Base-by-base conservation (phyloP, 1,140 invertebrate genomes). In the Diachasmimorpha longicaudata region DNA sequence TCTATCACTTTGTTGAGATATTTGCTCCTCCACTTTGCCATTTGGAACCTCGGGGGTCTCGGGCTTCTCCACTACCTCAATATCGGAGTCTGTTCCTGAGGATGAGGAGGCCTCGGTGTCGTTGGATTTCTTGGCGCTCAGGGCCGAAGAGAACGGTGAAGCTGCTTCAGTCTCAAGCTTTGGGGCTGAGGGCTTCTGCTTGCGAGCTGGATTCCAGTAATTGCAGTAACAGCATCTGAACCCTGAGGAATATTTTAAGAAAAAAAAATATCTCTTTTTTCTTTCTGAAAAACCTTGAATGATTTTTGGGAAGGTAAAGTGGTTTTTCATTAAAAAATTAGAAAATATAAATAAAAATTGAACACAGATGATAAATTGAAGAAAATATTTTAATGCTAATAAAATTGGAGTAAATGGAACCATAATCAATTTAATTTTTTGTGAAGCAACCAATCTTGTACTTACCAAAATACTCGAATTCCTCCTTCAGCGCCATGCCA, bases 401-500 rank as follows among this genome's bases (percentile, higher is more conserved):
- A n/a, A n/a, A n/a, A n/a, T n/a, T n/a, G n/a, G n/a, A n/a, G n/a
- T n/a, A n/a, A n/a, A n/a, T n/a, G n/a, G n/a, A n/a, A n/a, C n/a
- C n/a, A n/a, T n/a, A n/a, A n/a, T n/a, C n/a, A n/a, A n/a, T n/a
- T n/a, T n/a, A n/a, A n/a, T n/a, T n/a, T n/a, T n/a, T n/a, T n/a
- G n/a, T n/a, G n/a, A n/a, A n/a, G n/a, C n/a, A n/a, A n/a, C n/a
- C n/a, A n/a, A n/a, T n/a, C 9, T 39, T 70, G 52, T 58, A 70
- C 86, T 90, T 88, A 94, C 94, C 92, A 75, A 97, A 91, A 89
- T 95, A 99, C 85, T 98, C 97, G 90, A 98, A 99, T 84, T 99
- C 98, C 87, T 99, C 98, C 84, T 94, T 93, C 6, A 98, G 91
- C 16, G 97, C 96, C 97, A 99, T 99, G 79, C 98, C 98, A 90